Evolutionary conservation across 2,888 invertebrate species (phyloP).

Genomic region (Drosophila neutralis): DNA sequence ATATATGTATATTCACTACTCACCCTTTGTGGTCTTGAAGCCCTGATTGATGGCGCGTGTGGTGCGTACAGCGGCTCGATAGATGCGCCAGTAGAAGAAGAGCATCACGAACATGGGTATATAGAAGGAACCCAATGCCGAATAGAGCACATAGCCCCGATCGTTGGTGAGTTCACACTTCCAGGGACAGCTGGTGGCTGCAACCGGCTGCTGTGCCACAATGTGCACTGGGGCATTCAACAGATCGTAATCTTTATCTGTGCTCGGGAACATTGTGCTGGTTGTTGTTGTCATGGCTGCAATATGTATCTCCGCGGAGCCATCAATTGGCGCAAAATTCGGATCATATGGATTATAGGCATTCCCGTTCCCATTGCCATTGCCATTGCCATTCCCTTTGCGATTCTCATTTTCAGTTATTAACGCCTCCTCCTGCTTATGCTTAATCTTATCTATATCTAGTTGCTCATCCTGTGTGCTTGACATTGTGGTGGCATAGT

Average conservation of each 20-base stretch:
- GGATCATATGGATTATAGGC: constrained; percentile 82
- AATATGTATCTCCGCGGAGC: constrained; percentile 61
- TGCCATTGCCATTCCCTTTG: not conserved
- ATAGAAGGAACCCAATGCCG: constrained; percentile 98
- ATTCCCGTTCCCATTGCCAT: constrained; percentile 42
- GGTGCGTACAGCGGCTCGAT: constrained; percentile 96
- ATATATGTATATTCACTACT: constrained; percentile 51
- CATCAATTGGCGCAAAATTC: constrained; percentile 70
- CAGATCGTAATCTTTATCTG: constrained; percentile 54
- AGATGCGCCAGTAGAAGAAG: constrained; percentile 99
- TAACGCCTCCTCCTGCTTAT: constrained; percentile 40
- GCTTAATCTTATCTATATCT: constrained; percentile 68
- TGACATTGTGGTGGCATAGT: constrained; percentile 82
- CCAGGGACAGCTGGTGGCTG: constrained; percentile 89
- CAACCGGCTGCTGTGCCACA: constrained; percentile 34
- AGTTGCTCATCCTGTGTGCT: constrained; percentile 84
- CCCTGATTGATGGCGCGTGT: constrained; percentile 97
- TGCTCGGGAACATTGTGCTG: constrained; percentile 14
- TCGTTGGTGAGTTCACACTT: constrained; percentile 97
- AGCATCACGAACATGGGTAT: constrained; percentile 99
- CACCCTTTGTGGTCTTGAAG: constrained; percentile 93
- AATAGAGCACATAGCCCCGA: constrained; percentile 97
- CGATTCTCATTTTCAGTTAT: constrained; percentile 12
- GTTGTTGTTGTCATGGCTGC: constrained; percentile 45
- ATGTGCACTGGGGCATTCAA: constrained; percentile 35